phyloP scores from a whole-genome alignment of 1,140 invertebrate species.

The Cylas formicarius region DNA sequence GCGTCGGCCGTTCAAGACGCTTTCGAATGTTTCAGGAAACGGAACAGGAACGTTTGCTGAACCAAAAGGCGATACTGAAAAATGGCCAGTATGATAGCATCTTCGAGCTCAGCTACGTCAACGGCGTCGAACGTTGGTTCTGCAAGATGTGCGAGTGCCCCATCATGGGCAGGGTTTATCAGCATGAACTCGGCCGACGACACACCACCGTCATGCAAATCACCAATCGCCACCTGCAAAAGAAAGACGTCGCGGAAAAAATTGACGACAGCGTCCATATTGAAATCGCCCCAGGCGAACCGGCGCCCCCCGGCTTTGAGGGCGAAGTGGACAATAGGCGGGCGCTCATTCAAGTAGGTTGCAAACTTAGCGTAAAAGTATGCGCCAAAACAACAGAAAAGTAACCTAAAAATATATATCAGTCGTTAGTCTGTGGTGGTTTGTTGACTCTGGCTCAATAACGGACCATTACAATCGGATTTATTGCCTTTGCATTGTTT shows the following conservation, averaged over 20 bases:
- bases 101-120: constrained; percentile 34
- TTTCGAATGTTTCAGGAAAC: constrained; percentile 33
- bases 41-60: constrained; percentile 34
- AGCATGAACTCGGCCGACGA: constrained; percentile 37
- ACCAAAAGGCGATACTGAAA: constrained; percentile 30
- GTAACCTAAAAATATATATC: no score
- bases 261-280: constrained; percentile 21
- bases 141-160: constrained; percentile 38
- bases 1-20: no score
- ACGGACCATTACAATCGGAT: no score
- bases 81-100: constrained; percentile 34
- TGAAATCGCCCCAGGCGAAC: constrained; percentile 55
- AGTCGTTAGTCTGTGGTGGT: no score
- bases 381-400: not conserved
- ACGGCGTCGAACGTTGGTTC: constrained; percentile 37
- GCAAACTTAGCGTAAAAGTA: not conserved
- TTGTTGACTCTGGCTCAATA: no score
- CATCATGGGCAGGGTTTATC: constrained; percentile 37
- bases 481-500: no score
- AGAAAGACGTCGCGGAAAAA: constrained; percentile 2
- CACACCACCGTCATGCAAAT: constrained; percentile 24
- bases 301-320: constrained; percentile 63
- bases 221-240: constrained; percentile 11
- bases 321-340: constrained; percentile 50
- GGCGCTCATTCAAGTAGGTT: constrained; percentile 50